These are phyloP conservation scores for Sycophila texana DNA, from an alignment of 2,888 invertebrate genomes.

Conservation along the genomic window DNA sequence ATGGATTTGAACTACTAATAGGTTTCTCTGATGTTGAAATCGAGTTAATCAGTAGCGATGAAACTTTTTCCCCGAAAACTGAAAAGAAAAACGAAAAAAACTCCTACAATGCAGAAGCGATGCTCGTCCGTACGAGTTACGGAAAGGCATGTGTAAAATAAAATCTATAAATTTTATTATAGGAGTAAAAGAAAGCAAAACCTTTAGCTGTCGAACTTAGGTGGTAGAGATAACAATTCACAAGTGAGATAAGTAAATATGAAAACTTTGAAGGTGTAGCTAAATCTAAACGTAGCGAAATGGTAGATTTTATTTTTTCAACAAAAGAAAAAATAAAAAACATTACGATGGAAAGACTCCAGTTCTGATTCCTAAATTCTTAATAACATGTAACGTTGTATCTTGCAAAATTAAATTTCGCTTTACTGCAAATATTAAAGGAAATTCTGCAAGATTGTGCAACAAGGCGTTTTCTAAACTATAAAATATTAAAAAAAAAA, in stretches of 20 bases:
- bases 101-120: slow-evolving; percentile 30
- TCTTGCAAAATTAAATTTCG: slow-evolving; percentile 47
- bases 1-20: slow-evolving; percentile 18
- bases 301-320: slow-evolving; percentile 51
- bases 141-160: slow-evolving; percentile 28
- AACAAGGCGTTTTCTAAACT: slow-evolving; percentile 47
- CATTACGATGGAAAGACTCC: slow-evolving; percentile 41
- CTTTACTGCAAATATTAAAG: slow-evolving; percentile 34
- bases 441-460: slow-evolving; percentile 31
- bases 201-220: slow-evolving; percentile 43
- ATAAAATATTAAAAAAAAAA: slow-evolving; percentile 18
- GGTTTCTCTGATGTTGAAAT: slow-evolving; percentile 51
- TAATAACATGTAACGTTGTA: slow-evolving; percentile 35
- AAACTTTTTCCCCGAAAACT: slow-evolving; percentile 17
- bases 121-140: slow-evolving; percentile 18
- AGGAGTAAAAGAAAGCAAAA: slow-evolving; percentile 20
- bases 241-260: slow-evolving; percentile 15
- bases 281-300: slow-evolving; percentile 39
- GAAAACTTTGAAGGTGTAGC: slow-evolving; percentile 43
- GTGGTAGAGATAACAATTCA: slow-evolving; percentile 31
- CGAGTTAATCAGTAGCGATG: slow-evolving; percentile 28
- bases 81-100: slow-evolving; percentile 22
- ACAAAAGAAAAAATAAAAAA: background rate
- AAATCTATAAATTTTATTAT: slow-evolving; percentile 34
- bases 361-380: slow-evolving; percentile 47